These are phyloP conservation scores for Rhinophrynus dorsalis DNA, from an alignment of 2,797 vertebrate species.

Conservation along the genomic window DNA sequence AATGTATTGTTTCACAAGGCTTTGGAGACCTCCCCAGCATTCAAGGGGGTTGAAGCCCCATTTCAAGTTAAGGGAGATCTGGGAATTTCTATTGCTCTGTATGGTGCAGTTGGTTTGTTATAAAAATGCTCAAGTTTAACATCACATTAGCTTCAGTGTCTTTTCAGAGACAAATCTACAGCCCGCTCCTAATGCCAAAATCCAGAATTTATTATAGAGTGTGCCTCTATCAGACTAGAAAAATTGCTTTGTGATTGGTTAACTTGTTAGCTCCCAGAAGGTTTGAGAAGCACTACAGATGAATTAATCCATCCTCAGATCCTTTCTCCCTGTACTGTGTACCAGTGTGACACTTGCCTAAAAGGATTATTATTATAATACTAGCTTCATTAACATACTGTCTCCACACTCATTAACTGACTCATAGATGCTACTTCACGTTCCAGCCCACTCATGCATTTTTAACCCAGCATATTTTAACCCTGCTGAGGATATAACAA, in stretches of 20 bases:
- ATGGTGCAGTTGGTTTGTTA: too few relatives aligned
- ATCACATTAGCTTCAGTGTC: too few relatives aligned
- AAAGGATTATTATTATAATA: conserved; percentile 15
- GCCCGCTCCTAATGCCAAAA: too few relatives aligned
- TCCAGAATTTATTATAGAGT: neutral
- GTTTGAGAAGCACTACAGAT: neutral
- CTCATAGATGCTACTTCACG: neutral
- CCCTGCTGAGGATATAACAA: too few relatives aligned
- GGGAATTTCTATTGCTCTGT: too few relatives aligned
- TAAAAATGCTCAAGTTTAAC: too few relatives aligned
- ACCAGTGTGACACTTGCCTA: neutral
- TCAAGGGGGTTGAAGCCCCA: too few relatives aligned
- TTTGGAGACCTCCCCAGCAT: too few relatives aligned
- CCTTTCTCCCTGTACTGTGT: neutral
- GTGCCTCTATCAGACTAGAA: neutral
- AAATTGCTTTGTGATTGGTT: neutral
- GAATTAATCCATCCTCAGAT: neutral
- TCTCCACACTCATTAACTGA: conserved; percentile 1
- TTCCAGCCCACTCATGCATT: neutral
- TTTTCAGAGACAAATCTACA: too few relatives aligned
- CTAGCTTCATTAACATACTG: conserved; percentile 1
- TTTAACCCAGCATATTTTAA: neutral
- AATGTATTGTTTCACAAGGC: too few relatives aligned
- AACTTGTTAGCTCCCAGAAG: neutral
- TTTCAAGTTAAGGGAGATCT: too few relatives aligned